Evolutionary conservation across 2,113 vertebrate species (phyloP).

Genomic region (Thomomys bottae): DNA sequence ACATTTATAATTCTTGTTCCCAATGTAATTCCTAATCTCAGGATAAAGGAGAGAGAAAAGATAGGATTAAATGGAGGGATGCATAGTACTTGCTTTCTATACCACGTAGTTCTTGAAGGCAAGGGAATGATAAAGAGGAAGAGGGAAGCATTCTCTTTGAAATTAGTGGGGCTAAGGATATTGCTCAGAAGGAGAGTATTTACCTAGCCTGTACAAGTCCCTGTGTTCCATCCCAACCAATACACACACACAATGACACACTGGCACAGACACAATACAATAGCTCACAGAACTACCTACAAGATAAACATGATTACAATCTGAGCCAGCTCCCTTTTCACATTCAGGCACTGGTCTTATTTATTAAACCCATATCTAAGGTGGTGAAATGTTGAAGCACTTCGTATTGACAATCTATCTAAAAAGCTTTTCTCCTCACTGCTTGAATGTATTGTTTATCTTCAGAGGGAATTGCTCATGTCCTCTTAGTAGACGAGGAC

Average conservation of each 20-base stretch:
- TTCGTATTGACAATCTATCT: not conserved
- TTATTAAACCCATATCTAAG: not conserved
- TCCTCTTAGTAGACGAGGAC: not conserved
- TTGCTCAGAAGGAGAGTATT: too few relatives aligned
- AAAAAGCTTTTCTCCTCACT: not conserved
- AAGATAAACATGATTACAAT: not conserved
- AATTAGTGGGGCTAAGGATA: not conserved
- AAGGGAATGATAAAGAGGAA: not conserved
- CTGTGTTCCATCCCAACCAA: too few relatives aligned
- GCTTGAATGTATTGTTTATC: conserved; percentile 8
- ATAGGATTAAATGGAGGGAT: not conserved
- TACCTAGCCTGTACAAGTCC: too few relatives aligned
- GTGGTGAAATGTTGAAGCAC: conserved; percentile 5
- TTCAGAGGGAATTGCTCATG: not conserved
- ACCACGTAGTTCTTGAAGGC: not conserved
- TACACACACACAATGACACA: too few relatives aligned
- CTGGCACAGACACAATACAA: not conserved
- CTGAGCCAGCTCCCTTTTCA: not conserved
- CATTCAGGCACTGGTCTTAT: not conserved
- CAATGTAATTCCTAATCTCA: not conserved
- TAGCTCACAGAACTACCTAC: not conserved
- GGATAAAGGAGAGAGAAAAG: conserved; percentile 21
- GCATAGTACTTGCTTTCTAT: conserved; percentile 7
- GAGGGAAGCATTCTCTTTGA: not conserved
- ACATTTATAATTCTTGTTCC: not conserved